A percentile compares a stretch with the other conserved stretches of the same genome.
phyloP scores from a whole-genome alignment of 2,888 invertebrate species.

The Orthosia gothica region DNA sequence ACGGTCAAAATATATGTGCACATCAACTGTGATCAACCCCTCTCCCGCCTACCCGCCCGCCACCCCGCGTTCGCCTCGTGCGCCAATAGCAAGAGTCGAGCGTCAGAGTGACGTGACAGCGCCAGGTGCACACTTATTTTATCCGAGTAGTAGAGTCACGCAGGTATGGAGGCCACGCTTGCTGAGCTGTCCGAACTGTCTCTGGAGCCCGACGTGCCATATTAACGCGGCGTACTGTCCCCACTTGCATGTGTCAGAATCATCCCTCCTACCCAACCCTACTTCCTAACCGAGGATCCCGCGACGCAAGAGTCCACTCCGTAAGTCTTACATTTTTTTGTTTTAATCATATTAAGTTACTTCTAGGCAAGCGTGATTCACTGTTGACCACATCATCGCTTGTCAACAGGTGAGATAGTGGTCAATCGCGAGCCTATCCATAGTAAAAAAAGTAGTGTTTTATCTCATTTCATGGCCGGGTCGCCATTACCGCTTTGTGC shows the following conservation, averaged over 20 bases:
- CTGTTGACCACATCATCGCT: too few species aligned
- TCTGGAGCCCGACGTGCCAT: conserved; percentile 7
- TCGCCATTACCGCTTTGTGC: neutral
- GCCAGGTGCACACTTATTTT: too few species aligned
- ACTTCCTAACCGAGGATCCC: conserved; percentile 74
- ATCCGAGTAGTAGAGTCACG: neutral
- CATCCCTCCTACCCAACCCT: conserved; percentile 75
- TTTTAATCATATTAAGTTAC: neutral
- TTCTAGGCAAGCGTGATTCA: too few species aligned
- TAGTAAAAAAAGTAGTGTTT: neutral
- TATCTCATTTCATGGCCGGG: conserved; percentile 19
- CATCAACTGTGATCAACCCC: too few species aligned
- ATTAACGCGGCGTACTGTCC: conserved; percentile 38
- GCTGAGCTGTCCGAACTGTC: neutral
- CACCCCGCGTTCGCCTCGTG: too few species aligned
- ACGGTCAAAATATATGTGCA: too few species aligned
- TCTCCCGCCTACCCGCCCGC: too few species aligned
- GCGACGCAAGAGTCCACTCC: conserved; percentile 69
- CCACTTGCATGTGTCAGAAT: conserved; percentile 74
- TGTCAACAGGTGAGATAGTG: too few species aligned
- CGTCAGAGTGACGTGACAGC: too few species aligned
- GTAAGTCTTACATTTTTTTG: conserved; percentile 70
- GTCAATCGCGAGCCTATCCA: too few species aligned
- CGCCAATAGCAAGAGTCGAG: too few species aligned
- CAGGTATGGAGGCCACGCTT: neutral